Percentiles rank a stretch among this genome's conserved stretches.
These are phyloP conservation scores for Cryptotermes secundus DNA, from an alignment of 1,140 invertebrate genomes.

Conservation along the genomic window DNA sequence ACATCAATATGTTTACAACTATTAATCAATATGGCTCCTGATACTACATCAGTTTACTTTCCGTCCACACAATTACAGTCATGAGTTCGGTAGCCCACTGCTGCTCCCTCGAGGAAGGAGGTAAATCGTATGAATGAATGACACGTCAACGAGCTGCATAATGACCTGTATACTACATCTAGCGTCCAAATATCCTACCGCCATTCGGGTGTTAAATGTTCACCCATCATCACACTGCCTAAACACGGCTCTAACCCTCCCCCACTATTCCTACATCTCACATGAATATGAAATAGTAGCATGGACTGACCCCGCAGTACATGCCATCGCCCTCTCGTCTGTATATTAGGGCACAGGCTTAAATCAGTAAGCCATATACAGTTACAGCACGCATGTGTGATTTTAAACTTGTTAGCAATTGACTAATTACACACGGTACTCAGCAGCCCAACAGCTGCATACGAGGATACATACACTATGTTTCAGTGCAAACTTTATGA, in stretches of 20 bases:
- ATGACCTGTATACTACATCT: not conserved
- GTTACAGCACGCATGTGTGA: not conserved
- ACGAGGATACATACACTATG: not conserved
- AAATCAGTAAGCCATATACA: not conserved
- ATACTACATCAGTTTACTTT: not conserved
- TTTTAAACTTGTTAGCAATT: slow-evolving; percentile 4
- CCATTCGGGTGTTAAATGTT: slow-evolving; percentile 9
- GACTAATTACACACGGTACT: not conserved
- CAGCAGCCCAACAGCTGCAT: not conserved
- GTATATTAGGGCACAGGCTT: not conserved
- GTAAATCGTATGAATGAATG: not conserved
- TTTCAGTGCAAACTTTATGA: not conserved
- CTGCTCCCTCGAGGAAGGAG: not conserved
- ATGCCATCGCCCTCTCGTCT: not conserved
- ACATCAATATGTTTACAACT: not conserved
- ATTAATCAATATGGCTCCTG: not conserved
- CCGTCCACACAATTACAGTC: not conserved
- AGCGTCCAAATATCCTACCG: not conserved
- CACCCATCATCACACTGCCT: not conserved
- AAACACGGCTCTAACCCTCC: not conserved
- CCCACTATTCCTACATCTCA: not conserved
- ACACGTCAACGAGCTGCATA: not conserved
- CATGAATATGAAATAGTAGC: not conserved
- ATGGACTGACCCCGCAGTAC: not conserved
- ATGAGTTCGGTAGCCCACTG: not conserved